phyloP scores from a whole-genome alignment of 2,888 invertebrate species.

The Beris morrisii region DNA sequence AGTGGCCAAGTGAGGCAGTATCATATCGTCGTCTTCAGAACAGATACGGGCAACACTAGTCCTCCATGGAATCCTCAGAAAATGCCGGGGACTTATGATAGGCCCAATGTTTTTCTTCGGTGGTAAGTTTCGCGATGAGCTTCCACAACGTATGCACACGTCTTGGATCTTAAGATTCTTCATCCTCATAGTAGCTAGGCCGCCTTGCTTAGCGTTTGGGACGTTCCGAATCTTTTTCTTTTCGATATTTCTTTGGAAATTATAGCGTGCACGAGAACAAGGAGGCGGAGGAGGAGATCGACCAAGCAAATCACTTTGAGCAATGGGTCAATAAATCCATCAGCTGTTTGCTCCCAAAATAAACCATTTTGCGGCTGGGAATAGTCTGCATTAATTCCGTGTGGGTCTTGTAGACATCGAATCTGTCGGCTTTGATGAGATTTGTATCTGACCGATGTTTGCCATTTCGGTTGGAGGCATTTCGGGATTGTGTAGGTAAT shows the following conservation, averaged over 20 bases:
- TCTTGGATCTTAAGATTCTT: no score
- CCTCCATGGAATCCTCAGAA: no score
- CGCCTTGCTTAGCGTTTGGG: no score
- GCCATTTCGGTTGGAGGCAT: conserved; percentile 1
- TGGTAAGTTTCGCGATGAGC: no score
- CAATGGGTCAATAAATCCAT: conserved; percentile 39
- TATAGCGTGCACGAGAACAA: conserved; percentile 15
- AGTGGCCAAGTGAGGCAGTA: not conserved
- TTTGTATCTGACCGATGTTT: conserved; percentile 7
- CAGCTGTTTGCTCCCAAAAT: conserved; percentile 36
- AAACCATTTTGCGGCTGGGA: conserved; percentile 31
- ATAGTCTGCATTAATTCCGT: not conserved
- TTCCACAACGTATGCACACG: no score
- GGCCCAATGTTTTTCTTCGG: no score
- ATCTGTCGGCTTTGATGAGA: conserved; percentile 9
- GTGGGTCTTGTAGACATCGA: conserved; percentile 5
- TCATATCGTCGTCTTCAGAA: no score
- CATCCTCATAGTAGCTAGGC: no score
- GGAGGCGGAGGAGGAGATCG: conserved; percentile 29
- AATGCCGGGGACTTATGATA: no score
- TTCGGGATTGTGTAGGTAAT: not conserved
- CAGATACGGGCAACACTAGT: no score
- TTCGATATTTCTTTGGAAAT: conserved; percentile 6
- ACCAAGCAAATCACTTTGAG: conserved; percentile 37
- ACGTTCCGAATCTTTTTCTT: not conserved